phyloP scores from a whole-genome alignment of 2,888 invertebrate genomes.

The Chymomyza amoena region DNA sequence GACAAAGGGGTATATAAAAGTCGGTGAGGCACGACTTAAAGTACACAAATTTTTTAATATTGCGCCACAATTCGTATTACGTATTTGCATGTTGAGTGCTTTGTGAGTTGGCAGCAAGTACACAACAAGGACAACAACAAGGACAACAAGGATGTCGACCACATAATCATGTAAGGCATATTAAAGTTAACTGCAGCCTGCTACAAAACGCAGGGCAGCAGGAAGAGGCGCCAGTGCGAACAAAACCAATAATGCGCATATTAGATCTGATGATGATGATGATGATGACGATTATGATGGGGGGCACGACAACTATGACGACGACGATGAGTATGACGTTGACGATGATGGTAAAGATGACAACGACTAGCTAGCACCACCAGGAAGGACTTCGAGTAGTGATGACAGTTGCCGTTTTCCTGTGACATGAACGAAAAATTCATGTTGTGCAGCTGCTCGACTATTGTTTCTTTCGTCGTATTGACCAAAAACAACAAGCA shows the following conservation, averaged over 20 bases:
- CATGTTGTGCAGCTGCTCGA: slow-evolving; percentile 33
- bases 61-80: slow-evolving; percentile 59
- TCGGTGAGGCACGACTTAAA: too few relatives aligned
- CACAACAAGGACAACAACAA: slow-evolving; percentile 20
- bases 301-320: neutral
- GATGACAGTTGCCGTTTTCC: slow-evolving; percentile 35
- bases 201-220: slow-evolving; percentile 7
- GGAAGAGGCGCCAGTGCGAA: slow-evolving; percentile 10
- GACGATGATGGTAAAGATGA: slow-evolving; percentile 10
- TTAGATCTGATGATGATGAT: slow-evolving; percentile 62
- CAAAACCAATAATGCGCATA: slow-evolving; percentile 71
- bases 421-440: slow-evolving; percentile 28
- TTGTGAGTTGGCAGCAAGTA: slow-evolving; percentile 27
- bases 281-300: slow-evolving; percentile 3
- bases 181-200: slow-evolving; percentile 61
- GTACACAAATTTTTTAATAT: slow-evolving; percentile 45
- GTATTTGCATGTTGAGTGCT: slow-evolving; percentile 59
- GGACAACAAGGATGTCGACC: slow-evolving; percentile 30
- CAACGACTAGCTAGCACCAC: neutral
- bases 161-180: slow-evolving; percentile 61
- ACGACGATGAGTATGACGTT: slow-evolving; percentile 39
- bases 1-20: too few relatives aligned
- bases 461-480: slow-evolving; percentile 63
- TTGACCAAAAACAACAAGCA: slow-evolving; percentile 42
- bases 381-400: slow-evolving; percentile 5